Conservation (phyloP, 2,888 invertebrate species). For the Spisula solida region DNA sequence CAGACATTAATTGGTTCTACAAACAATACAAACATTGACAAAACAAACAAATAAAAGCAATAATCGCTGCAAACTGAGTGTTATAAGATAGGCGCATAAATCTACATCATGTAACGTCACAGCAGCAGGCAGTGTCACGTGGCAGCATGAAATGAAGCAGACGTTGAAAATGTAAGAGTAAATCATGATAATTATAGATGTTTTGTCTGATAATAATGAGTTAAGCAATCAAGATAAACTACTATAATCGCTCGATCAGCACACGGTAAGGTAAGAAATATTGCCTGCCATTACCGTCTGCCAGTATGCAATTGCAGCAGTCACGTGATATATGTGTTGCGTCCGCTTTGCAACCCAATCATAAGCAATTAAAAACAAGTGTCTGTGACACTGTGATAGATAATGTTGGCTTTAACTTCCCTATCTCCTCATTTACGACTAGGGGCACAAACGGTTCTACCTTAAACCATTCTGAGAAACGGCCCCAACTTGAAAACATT, state of each 20-base stretch:
- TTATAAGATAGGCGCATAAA: no score
- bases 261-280: neutral
- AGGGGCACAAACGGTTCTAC: no score
- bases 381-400: neutral
- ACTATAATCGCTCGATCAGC: neutral
- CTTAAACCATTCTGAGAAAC: no score
- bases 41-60: no score
- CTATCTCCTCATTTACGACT: no score
- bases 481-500: no score
- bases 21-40: no score
- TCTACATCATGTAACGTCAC: no score
- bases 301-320: neutral
- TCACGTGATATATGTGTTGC: neutral
- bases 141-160: neutral
- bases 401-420: neutral
- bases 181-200: neutral
- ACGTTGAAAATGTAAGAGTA: neutral
- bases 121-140: neutral
- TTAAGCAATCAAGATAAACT: slow-evolving; percentile 4
- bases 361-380: neutral
- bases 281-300: neutral
- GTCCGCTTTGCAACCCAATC: neutral
- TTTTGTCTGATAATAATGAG: slow-evolving; percentile 15
- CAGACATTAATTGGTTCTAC: no score
- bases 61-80: no score